Base-by-base conservation (phyloP, 2,797 vertebrate species). In the Chrysocyon brachyurus region DNA sequence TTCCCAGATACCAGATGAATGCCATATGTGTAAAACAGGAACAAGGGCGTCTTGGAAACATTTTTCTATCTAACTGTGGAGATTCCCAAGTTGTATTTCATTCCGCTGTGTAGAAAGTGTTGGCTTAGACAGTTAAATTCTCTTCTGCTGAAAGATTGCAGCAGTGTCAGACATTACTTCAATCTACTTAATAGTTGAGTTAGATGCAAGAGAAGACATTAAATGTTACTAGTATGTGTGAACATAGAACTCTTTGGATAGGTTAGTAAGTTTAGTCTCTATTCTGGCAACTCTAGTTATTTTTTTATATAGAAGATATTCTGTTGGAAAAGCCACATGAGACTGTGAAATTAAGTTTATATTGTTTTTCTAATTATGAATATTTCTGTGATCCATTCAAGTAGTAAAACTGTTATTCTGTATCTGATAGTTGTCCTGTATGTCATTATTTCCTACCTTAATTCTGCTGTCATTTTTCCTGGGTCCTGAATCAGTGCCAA, bases 21-120 rank as follows among this genome's bases (percentile, higher is more conserved):
- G 85, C 93, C 94, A 87, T 84, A 75, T 81, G 90, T 94, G 33
- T 88, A 72, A 94, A 57, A 73, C 75, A 90, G 75, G 75, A 93
- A 83, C 59, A 88, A 92, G 73, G 46, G 75, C 66, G 87, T 95
- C 81, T 95, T 87, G 82, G 92, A 96, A 90, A n/a, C 73, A 78
- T 64, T 92, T 95, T 96, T 87, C 56, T 87, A 4, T 88, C n/a
- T 57, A 59, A 12, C n/a, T 77, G 0, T 40, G 19, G 66, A 94
- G 75, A 36, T 52, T 97, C 95, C 84, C 83, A 83, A 90, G 72
- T 98, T 11, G 26, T 73, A 28, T 96, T 93, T 66, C 22, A 33
- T 78, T 90, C 15, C 70, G 19, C 36, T 72, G 24, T 64, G 33
- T 90, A 88, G 31, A 96, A 97, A 90, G 68, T 96, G 64, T 85